Base-by-base conservation (phyloP, 2,888 invertebrate genomes). In the Petrolisthes cinctipes region DNA sequence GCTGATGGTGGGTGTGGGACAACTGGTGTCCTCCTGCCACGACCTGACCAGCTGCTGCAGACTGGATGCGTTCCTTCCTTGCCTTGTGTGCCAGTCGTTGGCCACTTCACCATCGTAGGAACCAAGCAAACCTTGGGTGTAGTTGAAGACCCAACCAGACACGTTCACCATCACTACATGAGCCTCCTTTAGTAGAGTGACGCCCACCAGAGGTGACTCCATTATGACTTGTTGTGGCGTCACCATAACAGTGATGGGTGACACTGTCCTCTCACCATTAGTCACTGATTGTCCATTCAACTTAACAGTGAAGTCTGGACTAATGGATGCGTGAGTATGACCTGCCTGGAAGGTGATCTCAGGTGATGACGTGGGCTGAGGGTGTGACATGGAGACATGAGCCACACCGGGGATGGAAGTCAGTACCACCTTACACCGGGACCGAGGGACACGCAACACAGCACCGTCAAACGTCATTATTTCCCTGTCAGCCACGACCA, bases 391-490 rank as follows among this genome's bases (percentile, higher is more conserved):
- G 37, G 61, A 53, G 82, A 82, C 51, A 20, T 17, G 68, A 6
- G 68, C 82, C 53, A 68, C 66, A 6, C 68, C 82, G 7, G 82
- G 53, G 66, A 82, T 66, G 5, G 82, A 82, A 20, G 68, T 51
- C 14, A 82, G 82, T 51, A 82, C 66, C 14, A 88, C 84, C 83
- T 88, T 75, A 53, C 87, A 88, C 23, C 57, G 75, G 56, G 84
- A 84, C 23, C 75, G 83, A 54, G 83, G 84, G 5, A 23, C 81
- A 20, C 84, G 82, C 5, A 88, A 81, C 4, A 84, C 66, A 73
- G 37, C 73, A 14, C 87, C 87, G 56, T 88, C 87, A 66, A 88
- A 88, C 11, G 87, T 88, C 14, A 88, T 53, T 56, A 88, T 81
- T 73, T 88, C 81, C 5, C 80, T 83, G 37, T 82, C 87, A 23